Evolutionary conservation across 2,797 vertebrate genomes (phyloP).

Genomic region (Chloroceryle inda): DNA sequence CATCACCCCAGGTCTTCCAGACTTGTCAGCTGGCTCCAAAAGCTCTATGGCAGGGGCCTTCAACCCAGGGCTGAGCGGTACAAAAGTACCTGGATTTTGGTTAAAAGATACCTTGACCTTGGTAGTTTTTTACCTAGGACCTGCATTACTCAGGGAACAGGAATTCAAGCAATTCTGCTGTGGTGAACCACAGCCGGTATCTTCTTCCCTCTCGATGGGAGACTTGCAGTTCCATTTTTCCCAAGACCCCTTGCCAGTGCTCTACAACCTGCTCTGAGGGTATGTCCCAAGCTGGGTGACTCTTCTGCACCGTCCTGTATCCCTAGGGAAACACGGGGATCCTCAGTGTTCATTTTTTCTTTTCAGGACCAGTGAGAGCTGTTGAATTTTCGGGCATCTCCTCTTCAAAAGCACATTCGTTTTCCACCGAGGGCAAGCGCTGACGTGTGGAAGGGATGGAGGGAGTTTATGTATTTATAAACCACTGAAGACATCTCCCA

Average conservation of each 20-base stretch:
- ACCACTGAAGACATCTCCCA: not conserved
- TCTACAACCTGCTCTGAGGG: not conserved
- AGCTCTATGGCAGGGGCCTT: accelerated
- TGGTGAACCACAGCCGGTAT: not conserved
- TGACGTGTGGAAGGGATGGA: not conserved
- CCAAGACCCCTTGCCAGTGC: not conserved
- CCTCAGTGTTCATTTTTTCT: not conserved
- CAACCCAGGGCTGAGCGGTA: not conserved
- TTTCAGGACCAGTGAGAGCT: not conserved
- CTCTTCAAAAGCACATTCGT: not conserved
- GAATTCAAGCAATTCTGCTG: not conserved
- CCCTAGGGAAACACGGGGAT: accelerated
- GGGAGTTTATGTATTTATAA: constrained; percentile 63
- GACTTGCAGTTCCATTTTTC: not conserved
- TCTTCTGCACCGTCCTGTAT: accelerated
- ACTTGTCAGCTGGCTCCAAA: not conserved
- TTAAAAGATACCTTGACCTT: not conserved
- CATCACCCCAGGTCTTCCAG: not conserved
- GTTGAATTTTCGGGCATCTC: not conserved
- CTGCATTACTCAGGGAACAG: not conserved
- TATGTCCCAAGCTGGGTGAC: accelerated
- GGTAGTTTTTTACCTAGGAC: not conserved
- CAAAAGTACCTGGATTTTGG: not conserved
- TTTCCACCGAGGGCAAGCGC: not conserved
- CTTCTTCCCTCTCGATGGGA: not conserved